These are phyloP conservation scores for Syngnathoides biaculeatus DNA, from an alignment of 2,113 vertebrate genomes.

Conservation along the genomic window DNA sequence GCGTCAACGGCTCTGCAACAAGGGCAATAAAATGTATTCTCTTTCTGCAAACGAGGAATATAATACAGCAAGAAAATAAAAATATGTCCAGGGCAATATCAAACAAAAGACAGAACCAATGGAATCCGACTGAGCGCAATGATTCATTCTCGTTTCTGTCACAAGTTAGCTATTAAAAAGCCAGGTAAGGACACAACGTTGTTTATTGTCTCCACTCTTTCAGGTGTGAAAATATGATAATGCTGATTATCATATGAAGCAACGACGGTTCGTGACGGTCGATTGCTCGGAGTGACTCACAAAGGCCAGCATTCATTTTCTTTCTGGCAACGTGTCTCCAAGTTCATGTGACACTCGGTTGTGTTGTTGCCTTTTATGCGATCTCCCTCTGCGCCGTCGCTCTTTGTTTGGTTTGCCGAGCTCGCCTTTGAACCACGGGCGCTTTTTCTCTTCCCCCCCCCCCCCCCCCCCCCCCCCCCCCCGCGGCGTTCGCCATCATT, in stretches of 20 bases:
- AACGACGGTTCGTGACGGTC: slow-evolving; percentile 1
- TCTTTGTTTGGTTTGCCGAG: slow-evolving; percentile 67
- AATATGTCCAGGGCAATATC: too few relatives aligned
- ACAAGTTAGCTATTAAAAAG: background rate
- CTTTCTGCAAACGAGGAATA: too few relatives aligned
- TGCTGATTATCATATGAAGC: background rate
- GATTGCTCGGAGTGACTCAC: slow-evolving; percentile 11
- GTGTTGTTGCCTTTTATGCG: slow-evolving; percentile 58
- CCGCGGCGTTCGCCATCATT: slow-evolving; percentile 47
- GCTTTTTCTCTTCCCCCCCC: slow-evolving; percentile 67
- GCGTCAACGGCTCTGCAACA: too few relatives aligned
- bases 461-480: too few relatives aligned
- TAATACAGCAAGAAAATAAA: too few relatives aligned
- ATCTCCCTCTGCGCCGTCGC: slow-evolving; percentile 59
- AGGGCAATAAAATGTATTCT: too few relatives aligned
- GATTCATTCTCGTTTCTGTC: background rate
- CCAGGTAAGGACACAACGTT: too few relatives aligned
- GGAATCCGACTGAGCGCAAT: too few relatives aligned
- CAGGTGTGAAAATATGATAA: background rate
- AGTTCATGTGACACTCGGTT: slow-evolving; percentile 64
- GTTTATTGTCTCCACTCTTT: background rate
- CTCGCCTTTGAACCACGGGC: slow-evolving; percentile 66
- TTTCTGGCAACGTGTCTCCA: slow-evolving; percentile 44
- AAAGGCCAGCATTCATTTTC: slow-evolving; percentile 31
- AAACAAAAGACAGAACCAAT: too few relatives aligned